These are phyloP conservation scores for Lottia gigantea DNA, from an alignment of 2,888 invertebrate species.

Conservation along the genomic window DNA sequence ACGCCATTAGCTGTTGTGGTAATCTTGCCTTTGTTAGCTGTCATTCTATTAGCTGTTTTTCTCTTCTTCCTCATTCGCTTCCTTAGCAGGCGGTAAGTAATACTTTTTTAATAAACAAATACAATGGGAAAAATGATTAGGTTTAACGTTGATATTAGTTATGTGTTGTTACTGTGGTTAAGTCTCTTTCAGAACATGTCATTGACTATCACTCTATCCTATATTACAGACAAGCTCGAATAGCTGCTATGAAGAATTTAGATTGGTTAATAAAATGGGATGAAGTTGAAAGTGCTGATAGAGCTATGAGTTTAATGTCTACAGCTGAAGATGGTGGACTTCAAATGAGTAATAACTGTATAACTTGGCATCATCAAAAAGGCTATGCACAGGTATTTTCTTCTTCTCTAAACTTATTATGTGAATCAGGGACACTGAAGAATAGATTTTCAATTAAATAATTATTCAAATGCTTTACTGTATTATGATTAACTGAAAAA, in stretches of 20 bases:
- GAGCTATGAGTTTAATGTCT: slow-evolving; percentile 38
- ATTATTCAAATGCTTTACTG: too few relatives aligned
- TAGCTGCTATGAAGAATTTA: slow-evolving; percentile 35
- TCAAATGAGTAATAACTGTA: slow-evolving; percentile 24
- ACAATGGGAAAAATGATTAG: too few relatives aligned
- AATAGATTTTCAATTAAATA: too few relatives aligned
- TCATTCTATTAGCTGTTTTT: slow-evolving; percentile 20
- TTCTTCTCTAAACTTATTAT: too few relatives aligned
- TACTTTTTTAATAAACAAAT: too few relatives aligned
- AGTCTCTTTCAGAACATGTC: neutral
- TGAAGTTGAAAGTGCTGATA: slow-evolving; percentile 36
- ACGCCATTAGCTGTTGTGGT: slow-evolving; percentile 28
- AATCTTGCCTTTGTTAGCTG: slow-evolving; percentile 27
- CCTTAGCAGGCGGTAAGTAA: slow-evolving; percentile 14
- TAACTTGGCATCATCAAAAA: slow-evolving; percentile 41
- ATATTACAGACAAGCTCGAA: slow-evolving; percentile 34
- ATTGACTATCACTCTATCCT: neutral
- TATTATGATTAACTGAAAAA: too few relatives aligned
- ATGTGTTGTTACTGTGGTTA: too few relatives aligned
- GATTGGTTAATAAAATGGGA: slow-evolving; percentile 45
- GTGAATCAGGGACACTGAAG: too few relatives aligned
- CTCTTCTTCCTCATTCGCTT: slow-evolving; percentile 26
- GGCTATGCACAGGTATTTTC: slow-evolving; percentile 38
- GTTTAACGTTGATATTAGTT: too few relatives aligned
- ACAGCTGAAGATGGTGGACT: slow-evolving; percentile 30